phyloP scores from a whole-genome alignment of 2,113 vertebrate genomes.

The Sus scrofa region T2T-Sscrofa CM000816.6:85967001-85967500 shows the following conservation, averaged over 20 bases:
- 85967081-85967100: slow-evolving; percentile 25
- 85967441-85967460: neutral
- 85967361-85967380: slow-evolving; percentile 26
- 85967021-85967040: slow-evolving; percentile 54
- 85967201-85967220: neutral
- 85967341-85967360: slow-evolving; percentile 45
- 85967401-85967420: neutral
- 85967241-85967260: neutral
- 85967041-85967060: slow-evolving; percentile 56
- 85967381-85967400: neutral
- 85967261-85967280: slow-evolving; percentile 46
- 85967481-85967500: slow-evolving; percentile 12
- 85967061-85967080: neutral
- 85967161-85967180: neutral
- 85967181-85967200: slow-evolving; percentile 5
- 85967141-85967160: neutral
- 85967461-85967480: slow-evolving; percentile 2
- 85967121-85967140: neutral
- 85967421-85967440: neutral
- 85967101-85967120: neutral
- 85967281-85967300: slow-evolving; percentile 22
- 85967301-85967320: slow-evolving; percentile 51
- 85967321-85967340: slow-evolving; percentile 53
- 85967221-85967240: neutral
- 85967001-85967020: neutral